A percentile compares a stretch with the other conserved stretches of the same genome.
phyloP scores from a whole-genome alignment of 2,888 invertebrate genomes.

The Augochlorella aurata region DNA sequence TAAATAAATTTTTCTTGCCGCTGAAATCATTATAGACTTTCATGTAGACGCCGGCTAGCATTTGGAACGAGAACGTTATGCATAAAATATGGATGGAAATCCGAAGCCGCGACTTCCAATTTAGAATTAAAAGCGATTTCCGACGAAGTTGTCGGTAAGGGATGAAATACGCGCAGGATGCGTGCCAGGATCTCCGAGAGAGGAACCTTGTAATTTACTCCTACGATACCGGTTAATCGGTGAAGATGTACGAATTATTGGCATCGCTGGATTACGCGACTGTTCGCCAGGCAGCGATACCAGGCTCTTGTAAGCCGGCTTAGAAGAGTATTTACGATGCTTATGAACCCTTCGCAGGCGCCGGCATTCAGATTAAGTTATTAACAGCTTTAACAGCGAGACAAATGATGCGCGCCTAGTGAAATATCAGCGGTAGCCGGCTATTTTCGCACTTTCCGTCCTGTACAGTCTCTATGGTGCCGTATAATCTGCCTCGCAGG shows the following conservation, averaged over 20 bases:
- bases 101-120: neutral
- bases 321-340: slow-evolving; percentile 16
- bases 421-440: neutral
- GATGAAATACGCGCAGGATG: slow-evolving; percentile 7
- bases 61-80: neutral
- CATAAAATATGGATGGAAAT: neutral
- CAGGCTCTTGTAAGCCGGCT: slow-evolving; percentile 15
- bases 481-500: neutral
- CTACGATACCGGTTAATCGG: neutral
- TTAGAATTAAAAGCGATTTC: neutral
- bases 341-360: neutral
- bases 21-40: too few relatives aligned
- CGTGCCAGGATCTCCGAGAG: neutral
- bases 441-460: neutral
- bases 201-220: neutral
- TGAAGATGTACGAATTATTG: slow-evolving; percentile 6
- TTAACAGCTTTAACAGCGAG: slow-evolving; percentile 8
- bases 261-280: slow-evolving; percentile 1
- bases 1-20: too few relatives aligned
- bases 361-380: slow-evolving; percentile 39
- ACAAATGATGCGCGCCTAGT: neutral
- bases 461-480: neutral
- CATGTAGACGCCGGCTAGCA: too few relatives aligned
- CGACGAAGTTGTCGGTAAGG: neutral
- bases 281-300: neutral